Conservation (phyloP, 1,140 invertebrate species). For the Mesaphorura yosii region DNA sequence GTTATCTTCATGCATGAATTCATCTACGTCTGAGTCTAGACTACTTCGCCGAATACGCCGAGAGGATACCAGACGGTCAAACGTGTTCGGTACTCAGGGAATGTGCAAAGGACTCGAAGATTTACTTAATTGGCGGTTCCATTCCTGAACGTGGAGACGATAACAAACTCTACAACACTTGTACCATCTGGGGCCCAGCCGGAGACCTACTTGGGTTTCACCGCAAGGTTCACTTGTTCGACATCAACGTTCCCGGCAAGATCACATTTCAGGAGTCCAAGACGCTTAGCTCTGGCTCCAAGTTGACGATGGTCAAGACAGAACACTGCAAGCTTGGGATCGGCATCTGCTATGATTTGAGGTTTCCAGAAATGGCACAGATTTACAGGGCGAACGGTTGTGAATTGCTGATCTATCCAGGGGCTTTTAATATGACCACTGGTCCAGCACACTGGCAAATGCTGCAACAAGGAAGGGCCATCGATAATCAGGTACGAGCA, state of each 20-base stretch:
- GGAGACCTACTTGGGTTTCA: slow-evolving; percentile 63
- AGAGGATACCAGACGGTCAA: slow-evolving; percentile 62
- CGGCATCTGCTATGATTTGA: slow-evolving; percentile 88
- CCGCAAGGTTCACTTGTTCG: slow-evolving; percentile 84
- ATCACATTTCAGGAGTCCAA: slow-evolving; percentile 90
- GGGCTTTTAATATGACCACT: slow-evolving; percentile 90
- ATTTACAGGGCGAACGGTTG: slow-evolving; percentile 69
- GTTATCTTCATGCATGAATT: slow-evolving; percentile 2
- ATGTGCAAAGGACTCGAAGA: slow-evolving; percentile 60
- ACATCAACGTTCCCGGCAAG: slow-evolving; percentile 85
- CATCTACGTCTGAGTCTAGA: slow-evolving; percentile 40
- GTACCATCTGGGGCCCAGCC: slow-evolving; percentile 69
- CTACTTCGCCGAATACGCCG: slow-evolving; percentile 75
- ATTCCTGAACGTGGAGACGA: slow-evolving; percentile 54
- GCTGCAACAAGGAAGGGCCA: slow-evolving; percentile 61
- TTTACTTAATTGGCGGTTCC: slow-evolving; percentile 80
- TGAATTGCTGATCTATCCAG: slow-evolving; percentile 76
- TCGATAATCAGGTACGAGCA: slow-evolving; percentile 80
- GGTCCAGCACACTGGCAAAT: slow-evolving; percentile 87
- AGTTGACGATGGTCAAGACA: slow-evolving; percentile 61
- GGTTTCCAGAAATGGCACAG: slow-evolving; percentile 79
- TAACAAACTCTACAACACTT: slow-evolving; percentile 74
- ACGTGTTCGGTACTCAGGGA: slow-evolving; percentile 56
- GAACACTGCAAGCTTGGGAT: slow-evolving; percentile 68
- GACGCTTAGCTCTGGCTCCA: slow-evolving; percentile 59